Conservation (phyloP, 2,797 vertebrate species). For the Eremophila alpestris region DNA sequence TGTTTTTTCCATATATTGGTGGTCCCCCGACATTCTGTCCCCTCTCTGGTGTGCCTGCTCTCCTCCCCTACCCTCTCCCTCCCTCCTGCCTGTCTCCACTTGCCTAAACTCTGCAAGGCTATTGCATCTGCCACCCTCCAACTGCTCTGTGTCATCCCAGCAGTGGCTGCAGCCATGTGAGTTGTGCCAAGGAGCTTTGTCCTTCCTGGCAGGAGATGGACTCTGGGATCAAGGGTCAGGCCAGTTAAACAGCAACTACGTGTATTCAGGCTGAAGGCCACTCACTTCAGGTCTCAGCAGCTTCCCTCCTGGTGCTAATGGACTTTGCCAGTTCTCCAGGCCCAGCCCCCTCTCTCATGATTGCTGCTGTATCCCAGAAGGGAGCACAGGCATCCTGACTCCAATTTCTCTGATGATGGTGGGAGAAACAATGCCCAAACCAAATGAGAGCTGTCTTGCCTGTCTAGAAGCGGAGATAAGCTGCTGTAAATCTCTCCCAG, state of each 20-base stretch:
- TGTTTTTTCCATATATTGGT: neutral
- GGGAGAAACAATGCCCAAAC: neutral
- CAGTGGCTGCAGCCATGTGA: neutral
- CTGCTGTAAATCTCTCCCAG: neutral
- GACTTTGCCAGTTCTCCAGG: neutral
- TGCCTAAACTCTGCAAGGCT: neutral
- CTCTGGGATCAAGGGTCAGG: neutral
- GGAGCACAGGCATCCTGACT: neutral
- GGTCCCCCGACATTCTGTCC: neutral
- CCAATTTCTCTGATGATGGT: neutral
- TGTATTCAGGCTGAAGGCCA: neutral
- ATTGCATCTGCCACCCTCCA: fast-evolving
- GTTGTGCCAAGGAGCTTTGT: neutral
- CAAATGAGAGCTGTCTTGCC: neutral
- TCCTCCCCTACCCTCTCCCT: neutral
- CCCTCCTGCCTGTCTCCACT: neutral
- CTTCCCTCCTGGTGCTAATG: neutral
- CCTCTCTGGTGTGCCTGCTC: fast-evolving
- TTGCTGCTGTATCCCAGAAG: fast-evolving
- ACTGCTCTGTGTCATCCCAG: neutral
- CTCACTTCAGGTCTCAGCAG: neutral
- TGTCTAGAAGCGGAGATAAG: neutral
- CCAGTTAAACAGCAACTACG: neutral
- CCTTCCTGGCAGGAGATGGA: neutral
- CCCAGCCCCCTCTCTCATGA: neutral